Evolutionary conservation across 2,888 invertebrate species (phyloP), one percentile per base, ranked within the genome.

Genomic region (Abscondita cerata): DNA sequence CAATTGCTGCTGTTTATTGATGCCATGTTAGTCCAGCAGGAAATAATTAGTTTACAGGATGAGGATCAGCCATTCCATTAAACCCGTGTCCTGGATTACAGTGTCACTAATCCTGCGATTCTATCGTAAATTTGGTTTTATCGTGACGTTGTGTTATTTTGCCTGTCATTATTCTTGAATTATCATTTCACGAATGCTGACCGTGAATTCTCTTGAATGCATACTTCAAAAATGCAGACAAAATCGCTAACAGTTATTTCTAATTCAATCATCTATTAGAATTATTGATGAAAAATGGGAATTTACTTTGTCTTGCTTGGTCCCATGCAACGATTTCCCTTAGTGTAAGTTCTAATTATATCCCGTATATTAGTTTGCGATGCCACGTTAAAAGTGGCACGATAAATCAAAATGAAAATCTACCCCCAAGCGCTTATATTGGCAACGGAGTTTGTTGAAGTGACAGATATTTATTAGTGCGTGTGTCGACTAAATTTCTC

Each of bases 81-180:
- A 73, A 68, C 71, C 71, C 70, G 68, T 69, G 72, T 72, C 68
- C 73, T 66, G 69, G 72, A 71, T 73, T 70, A 71, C 69, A 65
- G 68, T 69, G 72, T 73, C 72, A 73, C 72, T 73, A 73, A 74
- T 74, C 71, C 73, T 60, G 66, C 71, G 74, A 74, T 73, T 72
- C 73, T 58, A 70, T 72, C 73, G 75, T 75, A 75, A 75, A 75
- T 75, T 74, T 61, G 61, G 69, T 74, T 75, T 75, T 75, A 75
- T 75, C 73, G 72, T 70, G 69, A 72, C 72, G 69, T 64, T 56
- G 65, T 68, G 71, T 71, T 70, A 70, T 72, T 69, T 65, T 66
- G 67, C 69, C 66, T 68, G 66, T 64, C 68, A 64, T 68, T 59
- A 59, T 62, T 48, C 52, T 58, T 58, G 40, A 60, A 60, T 60